phyloP scores from a whole-genome alignment of 2,113 vertebrate genomes.

The Phalacrocorax aristotelis region DNA sequence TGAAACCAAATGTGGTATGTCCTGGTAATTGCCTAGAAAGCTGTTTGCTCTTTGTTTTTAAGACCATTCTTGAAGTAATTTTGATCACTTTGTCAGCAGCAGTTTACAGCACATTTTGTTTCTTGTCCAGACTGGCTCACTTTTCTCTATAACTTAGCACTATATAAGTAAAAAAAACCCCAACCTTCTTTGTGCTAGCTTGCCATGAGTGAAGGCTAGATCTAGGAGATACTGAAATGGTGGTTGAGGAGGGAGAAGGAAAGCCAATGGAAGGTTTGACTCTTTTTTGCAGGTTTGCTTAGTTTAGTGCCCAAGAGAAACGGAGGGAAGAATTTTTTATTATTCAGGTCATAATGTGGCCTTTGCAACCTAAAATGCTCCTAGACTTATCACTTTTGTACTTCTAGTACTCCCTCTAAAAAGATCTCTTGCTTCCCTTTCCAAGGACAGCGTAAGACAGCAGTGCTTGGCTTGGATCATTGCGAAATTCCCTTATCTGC shows the following conservation, averaged over 20 bases:
- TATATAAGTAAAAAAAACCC: fast-evolving
- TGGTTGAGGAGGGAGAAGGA: background rate
- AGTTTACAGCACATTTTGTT: background rate
- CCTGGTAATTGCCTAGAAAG: background rate
- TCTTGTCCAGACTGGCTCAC: background rate
- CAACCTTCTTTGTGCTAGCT: background rate
- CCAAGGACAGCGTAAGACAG: slow-evolving; percentile 22
- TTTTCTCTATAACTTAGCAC: background rate
- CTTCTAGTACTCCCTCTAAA: background rate
- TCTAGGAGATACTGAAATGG: background rate
- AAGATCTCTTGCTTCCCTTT: background rate
- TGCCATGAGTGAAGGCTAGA: background rate
- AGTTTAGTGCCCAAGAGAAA: background rate
- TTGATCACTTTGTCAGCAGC: background rate
- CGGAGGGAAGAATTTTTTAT: background rate
- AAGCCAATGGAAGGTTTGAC: background rate
- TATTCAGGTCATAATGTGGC: background rate
- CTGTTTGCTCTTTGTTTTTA: background rate
- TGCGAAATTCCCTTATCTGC: slow-evolving; percentile 13
- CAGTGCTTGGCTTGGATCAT: background rate
- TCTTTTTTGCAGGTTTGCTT: slow-evolving; percentile 14
- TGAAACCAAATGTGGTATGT: background rate
- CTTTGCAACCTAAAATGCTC: slow-evolving; percentile 26
- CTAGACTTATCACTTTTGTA: background rate
- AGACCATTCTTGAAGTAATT: background rate